Evolutionary conservation across 2,888 invertebrate genomes (phyloP).

Genomic region (Ophion ellenae): DNA sequence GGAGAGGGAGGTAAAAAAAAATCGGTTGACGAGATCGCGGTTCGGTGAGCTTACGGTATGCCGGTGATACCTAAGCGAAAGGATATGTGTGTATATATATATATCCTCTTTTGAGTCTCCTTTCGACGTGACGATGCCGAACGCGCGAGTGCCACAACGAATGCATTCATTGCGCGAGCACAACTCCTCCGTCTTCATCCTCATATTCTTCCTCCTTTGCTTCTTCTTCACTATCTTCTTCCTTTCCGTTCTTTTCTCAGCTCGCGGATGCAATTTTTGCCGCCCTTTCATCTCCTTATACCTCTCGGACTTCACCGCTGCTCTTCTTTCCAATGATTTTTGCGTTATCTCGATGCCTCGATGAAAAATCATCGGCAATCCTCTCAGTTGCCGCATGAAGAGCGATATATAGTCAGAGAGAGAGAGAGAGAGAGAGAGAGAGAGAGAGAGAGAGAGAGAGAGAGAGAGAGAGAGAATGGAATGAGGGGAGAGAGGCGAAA

Average conservation of each 20-base stretch:
- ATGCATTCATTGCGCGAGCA: slow-evolving; percentile 43
- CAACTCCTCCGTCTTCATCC: slow-evolving; percentile 35
- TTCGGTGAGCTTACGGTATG: slow-evolving; percentile 64
- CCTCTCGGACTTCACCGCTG: not conserved
- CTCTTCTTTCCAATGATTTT: slow-evolving; percentile 43
- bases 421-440: not conserved
- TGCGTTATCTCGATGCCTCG: slow-evolving; percentile 31
- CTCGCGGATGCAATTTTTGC: slow-evolving; percentile 22
- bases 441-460: slow-evolving; percentile 8
- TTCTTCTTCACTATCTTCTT: slow-evolving; percentile 36
- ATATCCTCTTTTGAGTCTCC: slow-evolving; percentile 40
- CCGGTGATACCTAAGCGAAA: slow-evolving; percentile 47
- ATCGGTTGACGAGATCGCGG: slow-evolving; percentile 62
- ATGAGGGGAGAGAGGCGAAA: not conserved
- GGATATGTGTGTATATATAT: slow-evolving; percentile 18
- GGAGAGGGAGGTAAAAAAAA: slow-evolving; percentile 51
- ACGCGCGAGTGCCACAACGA: slow-evolving; percentile 48
- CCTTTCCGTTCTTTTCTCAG: slow-evolving; percentile 1
- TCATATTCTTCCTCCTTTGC: slow-evolving; percentile 42
- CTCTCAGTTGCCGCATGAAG: slow-evolving; percentile 24
- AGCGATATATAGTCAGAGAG: not conserved
- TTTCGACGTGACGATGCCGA: slow-evolving; percentile 62
- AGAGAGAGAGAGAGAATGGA: slow-evolving; percentile 10
- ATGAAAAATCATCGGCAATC: slow-evolving; percentile 58
- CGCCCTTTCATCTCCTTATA: slow-evolving; percentile 28